phyloP scores from a whole-genome alignment of 2,113 vertebrate species.

The Anguilla rostrata region DNA sequence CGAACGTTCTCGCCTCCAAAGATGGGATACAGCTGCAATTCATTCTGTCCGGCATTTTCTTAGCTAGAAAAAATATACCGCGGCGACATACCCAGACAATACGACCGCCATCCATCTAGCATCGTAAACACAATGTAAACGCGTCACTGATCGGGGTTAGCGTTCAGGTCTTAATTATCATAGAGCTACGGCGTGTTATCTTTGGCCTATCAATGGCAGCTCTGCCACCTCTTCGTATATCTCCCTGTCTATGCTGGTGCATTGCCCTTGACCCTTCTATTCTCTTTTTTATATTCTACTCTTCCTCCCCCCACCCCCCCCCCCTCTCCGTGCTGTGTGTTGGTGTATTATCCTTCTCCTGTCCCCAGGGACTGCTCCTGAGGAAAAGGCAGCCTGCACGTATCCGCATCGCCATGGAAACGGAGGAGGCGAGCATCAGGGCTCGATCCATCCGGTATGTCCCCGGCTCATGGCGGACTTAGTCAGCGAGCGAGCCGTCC shows the following conservation, averaged over 20 bases:
- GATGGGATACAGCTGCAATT: not conserved
- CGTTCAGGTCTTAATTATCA: not conserved
- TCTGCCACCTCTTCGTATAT: not conserved
- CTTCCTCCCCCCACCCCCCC: not conserved
- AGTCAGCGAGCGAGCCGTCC: not conserved
- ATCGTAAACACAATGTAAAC: not conserved
- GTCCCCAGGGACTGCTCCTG: not conserved
- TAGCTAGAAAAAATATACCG: not conserved
- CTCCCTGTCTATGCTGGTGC: not conserved
- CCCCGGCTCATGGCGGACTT: not conserved
- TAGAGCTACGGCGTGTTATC: not conserved
- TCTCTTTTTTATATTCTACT: too few species aligned
- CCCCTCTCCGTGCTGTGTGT: not conserved
- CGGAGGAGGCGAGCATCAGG: not conserved
- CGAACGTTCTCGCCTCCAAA: not conserved
- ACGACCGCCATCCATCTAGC: not conserved
- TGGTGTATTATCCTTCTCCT: not conserved
- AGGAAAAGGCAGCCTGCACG: not conserved
- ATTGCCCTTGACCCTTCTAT: not conserved
- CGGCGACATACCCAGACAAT: not conserved
- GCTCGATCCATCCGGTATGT: not conserved
- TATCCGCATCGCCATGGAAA: not conserved
- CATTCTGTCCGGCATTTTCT: not conserved
- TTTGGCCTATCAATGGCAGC: not conserved
- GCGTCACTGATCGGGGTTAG: not conserved